Evolutionary conservation across 1,140 invertebrate genomes (phyloP).

Genomic region (Bombus confusus): DNA sequence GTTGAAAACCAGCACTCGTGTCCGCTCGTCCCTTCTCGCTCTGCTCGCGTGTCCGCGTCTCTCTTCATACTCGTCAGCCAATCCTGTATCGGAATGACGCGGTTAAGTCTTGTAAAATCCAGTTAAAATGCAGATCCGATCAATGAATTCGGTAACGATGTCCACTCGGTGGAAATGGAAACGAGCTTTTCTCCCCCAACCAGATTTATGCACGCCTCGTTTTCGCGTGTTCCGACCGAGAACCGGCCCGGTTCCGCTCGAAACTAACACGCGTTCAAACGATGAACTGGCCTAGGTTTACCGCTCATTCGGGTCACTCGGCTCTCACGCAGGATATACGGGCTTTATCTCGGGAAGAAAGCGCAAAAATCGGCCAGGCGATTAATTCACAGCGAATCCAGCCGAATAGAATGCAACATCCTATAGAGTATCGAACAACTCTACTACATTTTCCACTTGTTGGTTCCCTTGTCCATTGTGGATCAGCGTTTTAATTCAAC

Average conservation of each 20-base stretch:
- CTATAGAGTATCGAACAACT: too few species aligned
- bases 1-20: conserved; percentile 12
- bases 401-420: neutral
- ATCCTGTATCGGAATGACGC: conserved; percentile 13
- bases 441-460: neutral
- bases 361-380: neutral
- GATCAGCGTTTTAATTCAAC: conserved; percentile 9
- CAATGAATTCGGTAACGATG: conserved; percentile 29
- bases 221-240: neutral
- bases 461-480: neutral
- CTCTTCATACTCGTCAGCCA: conserved; percentile 1
- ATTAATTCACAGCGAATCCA: too few species aligned
- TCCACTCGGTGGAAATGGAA: conserved; percentile 23
- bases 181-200: neutral
- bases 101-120: conserved; percentile 55
- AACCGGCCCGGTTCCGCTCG: neutral
- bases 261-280: neutral
- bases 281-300: neutral
- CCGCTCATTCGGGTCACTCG: neutral
- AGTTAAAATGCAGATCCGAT: conserved; percentile 70
- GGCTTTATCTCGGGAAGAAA: too few species aligned
- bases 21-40: neutral
- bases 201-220: conserved; percentile 4
- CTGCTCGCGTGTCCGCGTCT: neutral
- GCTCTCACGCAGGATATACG: neutral